Conservation (phyloP, 2,888 invertebrate species). For the Mythimna pallens region DNA sequence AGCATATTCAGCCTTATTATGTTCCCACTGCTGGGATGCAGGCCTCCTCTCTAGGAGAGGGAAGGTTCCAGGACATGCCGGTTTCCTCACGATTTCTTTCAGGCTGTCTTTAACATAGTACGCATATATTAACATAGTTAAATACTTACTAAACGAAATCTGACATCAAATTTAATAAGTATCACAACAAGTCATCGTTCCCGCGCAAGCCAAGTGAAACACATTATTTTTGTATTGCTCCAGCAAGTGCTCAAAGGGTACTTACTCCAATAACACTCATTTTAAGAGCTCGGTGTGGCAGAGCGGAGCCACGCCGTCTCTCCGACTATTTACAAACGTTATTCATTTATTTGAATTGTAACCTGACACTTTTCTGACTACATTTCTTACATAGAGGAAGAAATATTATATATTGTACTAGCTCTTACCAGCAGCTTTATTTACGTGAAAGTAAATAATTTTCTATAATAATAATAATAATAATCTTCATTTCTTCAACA, state of each 20-base stretch:
- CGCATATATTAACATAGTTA: too few relatives aligned
- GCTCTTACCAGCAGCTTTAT: too few relatives aligned
- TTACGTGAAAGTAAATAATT: too few relatives aligned
- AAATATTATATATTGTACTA: not conserved
- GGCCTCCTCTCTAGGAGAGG: too few relatives aligned
- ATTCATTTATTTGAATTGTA: slow-evolving; percentile 2
- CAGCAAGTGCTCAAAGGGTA: slow-evolving; percentile 1
- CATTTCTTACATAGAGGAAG: not conserved
- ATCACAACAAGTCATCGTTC: not conserved
- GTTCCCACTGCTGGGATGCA: too few relatives aligned
- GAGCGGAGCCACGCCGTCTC: not conserved
- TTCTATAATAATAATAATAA: too few relatives aligned
- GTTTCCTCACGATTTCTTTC: too few relatives aligned
- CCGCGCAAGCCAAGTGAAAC: not conserved
- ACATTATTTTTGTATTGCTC: slow-evolving; percentile 11
- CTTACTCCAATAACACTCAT: slow-evolving; percentile 23
- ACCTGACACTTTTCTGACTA: not conserved
- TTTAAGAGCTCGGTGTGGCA: not conserved
- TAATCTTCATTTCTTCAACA: too few relatives aligned
- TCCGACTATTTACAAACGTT: not conserved
- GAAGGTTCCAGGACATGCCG: too few relatives aligned
- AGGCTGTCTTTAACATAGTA: too few relatives aligned
- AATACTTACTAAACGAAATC: not conserved
- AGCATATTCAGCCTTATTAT: too few relatives aligned
- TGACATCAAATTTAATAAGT: not conserved